Evolutionary conservation across 2,888 invertebrate genomes (phyloP), one percentile per base, ranked within the genome.

Genomic region (Lasioglossum malachurum): DNA sequence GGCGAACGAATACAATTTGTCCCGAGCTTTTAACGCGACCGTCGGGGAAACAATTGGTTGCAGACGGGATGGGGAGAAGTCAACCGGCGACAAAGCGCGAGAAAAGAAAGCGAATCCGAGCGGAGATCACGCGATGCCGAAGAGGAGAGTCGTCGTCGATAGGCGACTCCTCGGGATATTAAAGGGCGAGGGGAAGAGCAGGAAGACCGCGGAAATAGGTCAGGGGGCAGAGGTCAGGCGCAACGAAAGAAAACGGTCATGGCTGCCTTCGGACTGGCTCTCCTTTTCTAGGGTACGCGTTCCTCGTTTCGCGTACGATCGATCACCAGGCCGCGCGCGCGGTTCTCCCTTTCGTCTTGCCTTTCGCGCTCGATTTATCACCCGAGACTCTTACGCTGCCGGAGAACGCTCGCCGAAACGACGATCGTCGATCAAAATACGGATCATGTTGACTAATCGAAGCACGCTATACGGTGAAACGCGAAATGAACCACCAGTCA

Each of bases 191-290:
- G 27, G 75, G 53, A 12, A 35, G 2, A 5, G 35, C 57, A 38
- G 76, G 64, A 76, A 67, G 75, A 75, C 57, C 57, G 78, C 19
- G 87, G 78, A 91, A 90, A 91, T 91, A 86, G 91, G 91, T 91
- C 91, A 90, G 84, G 79, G 86, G 79, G 88, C 87, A 84, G 88
- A 89, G 91, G 89, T 91, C 91, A 90, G 84, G 78, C 87, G 80
- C 86, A 82, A 78, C 64, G 85, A 78, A 88, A 83, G 88, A 88
- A 85, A 87, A 85, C 85, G 88, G 88, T 83, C 89, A 86, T 88
- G 88, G 87, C 84, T 85, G 82, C 81, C 80, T 79, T 80, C 67
- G 41, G n/a, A 60, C 82, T n/a, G 4, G 57, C 57, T 57, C 71
- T 83, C 79, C 80, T 69, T 72, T 74, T 82, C 81, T 38, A 77